Base-by-base conservation (phyloP, 2,888 invertebrate genomes). In the Agrypnus murinus region DNA sequence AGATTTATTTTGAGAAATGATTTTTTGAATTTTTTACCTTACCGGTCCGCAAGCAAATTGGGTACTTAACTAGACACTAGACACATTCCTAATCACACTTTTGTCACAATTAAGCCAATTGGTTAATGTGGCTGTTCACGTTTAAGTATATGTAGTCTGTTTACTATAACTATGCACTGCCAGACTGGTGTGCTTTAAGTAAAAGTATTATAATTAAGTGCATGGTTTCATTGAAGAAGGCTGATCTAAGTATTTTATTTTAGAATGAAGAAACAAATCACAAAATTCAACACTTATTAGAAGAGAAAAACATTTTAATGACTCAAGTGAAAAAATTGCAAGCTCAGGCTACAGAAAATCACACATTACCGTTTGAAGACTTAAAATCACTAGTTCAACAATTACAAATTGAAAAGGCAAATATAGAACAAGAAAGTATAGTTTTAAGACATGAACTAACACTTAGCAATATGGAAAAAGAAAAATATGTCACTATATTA, bases 401-500 rank as follows among this genome's bases (percentile, higher is more conserved):
- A 48, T 69, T 85, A 38, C 81, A 82, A 69, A 75, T 75, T 64
- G 77, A 82, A 43, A 85, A 84, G 71, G 34, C 63, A 31, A 64
- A 63, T 14, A 48, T 78, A 8, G 83, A 84, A 55, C 80, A 81
- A 64, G 83, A 84, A 60, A 78, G 76, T 45, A 66, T 75, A 8
- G 71, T 77, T 34, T 62, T 84, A 19, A 81, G 81, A 73, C 83
- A 85, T 67, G 80, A 85, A 65, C 64, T 85, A 68, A 80, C 82
- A 15, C 55, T 85, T 38, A 75, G 78, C 34, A 81, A 79, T 17
- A 80, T 86, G 76, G 85, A 86, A 73, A 83, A 81, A 67, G 85
- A 85, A 62, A 86, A 86, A 74, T 84, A 81, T 73, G 75, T 81
- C n/a, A 82, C 84, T 5, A 80, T 85, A 34, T 76, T 86, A 57